phyloP scores from a whole-genome alignment of 1,140 invertebrate species.

The Drepana arcuata region DNA sequence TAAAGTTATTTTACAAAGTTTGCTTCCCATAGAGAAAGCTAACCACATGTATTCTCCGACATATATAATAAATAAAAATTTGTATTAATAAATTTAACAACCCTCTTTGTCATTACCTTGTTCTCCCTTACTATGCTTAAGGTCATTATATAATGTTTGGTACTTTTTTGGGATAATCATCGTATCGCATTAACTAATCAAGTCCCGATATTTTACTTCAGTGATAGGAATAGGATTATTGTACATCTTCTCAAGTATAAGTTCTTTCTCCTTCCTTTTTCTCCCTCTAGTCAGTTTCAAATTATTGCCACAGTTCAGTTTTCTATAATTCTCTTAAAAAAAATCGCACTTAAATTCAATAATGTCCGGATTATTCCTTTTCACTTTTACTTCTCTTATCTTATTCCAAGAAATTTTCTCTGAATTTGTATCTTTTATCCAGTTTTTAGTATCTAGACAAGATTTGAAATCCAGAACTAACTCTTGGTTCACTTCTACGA shows the following conservation, averaged over 20 bases:
- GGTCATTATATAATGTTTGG: slow-evolving; percentile 13
- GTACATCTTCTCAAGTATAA: not conserved
- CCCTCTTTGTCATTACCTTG: slow-evolving; percentile 1
- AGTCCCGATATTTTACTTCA: slow-evolving; percentile 1
- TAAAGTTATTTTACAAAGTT: too few relatives aligned
- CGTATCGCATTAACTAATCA: slow-evolving; percentile 1
- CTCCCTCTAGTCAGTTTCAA: slow-evolving; percentile 2
- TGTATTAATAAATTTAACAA: slow-evolving; percentile 2
- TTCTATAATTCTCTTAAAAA: too few relatives aligned
- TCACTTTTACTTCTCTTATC: slow-evolving; percentile 9
- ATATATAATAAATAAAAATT: too few relatives aligned
- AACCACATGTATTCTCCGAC: too few relatives aligned
- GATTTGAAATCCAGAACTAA: slow-evolving; percentile 5
- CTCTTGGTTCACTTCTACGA: slow-evolving; percentile 5
- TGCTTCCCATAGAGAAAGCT: too few relatives aligned
- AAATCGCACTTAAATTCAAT: slow-evolving; percentile 10
- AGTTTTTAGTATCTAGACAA: slow-evolving; percentile 3
- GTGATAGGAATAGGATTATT: not conserved
- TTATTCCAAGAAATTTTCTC: slow-evolving; percentile 10
- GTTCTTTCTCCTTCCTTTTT: not conserved
- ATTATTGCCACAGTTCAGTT: too few relatives aligned
- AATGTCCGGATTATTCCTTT: slow-evolving; percentile 2
- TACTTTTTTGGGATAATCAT: slow-evolving; percentile 4
- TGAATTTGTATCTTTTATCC: slow-evolving; percentile 9
- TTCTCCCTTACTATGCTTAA: slow-evolving; percentile 6